These are phyloP conservation scores for Matsumyia berberina DNA, from an alignment of 2,888 invertebrate genomes.

Conservation along the genomic window DNA sequence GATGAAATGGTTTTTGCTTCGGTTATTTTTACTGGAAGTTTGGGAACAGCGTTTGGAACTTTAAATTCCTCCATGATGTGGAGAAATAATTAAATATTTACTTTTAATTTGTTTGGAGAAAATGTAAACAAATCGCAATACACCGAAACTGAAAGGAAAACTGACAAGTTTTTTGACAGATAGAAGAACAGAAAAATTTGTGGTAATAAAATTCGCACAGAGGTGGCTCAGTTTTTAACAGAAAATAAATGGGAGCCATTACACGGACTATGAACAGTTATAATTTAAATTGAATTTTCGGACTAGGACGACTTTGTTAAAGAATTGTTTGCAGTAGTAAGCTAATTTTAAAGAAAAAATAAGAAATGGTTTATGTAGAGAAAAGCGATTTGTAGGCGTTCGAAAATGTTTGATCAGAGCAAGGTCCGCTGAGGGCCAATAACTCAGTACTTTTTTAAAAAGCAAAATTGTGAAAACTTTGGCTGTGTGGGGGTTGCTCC, in stretches of 20 bases:
- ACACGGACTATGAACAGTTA: not conserved
- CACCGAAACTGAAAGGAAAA: not conserved
- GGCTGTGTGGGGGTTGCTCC: too few species aligned
- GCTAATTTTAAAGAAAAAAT: too few species aligned
- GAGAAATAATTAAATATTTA: not conserved
- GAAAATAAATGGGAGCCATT: not conserved
- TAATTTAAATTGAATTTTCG: not conserved
- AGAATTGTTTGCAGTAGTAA: too few species aligned
- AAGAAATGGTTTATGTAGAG: too few species aligned
- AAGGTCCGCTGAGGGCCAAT: too few species aligned
- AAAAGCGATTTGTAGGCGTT: too few species aligned
- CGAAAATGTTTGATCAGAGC: too few species aligned
- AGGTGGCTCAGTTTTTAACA: not conserved
- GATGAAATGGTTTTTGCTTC: conserved; percentile 10
- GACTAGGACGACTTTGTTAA: too few species aligned
- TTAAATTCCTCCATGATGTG: conserved; percentile 63
- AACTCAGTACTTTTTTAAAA: too few species aligned
- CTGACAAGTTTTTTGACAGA: conserved; percentile 13
- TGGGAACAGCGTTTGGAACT: conserved; percentile 58
- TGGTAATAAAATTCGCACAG: not conserved
- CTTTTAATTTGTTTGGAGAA: conserved; percentile 1
- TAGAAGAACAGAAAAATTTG: not conserved
- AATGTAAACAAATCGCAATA: conserved; percentile 59
- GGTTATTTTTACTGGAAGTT: conserved; percentile 3
- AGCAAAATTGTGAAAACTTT: too few species aligned